Conservation (phyloP, 2,113 vertebrate genomes). For the Tringa solitaria region DNA sequence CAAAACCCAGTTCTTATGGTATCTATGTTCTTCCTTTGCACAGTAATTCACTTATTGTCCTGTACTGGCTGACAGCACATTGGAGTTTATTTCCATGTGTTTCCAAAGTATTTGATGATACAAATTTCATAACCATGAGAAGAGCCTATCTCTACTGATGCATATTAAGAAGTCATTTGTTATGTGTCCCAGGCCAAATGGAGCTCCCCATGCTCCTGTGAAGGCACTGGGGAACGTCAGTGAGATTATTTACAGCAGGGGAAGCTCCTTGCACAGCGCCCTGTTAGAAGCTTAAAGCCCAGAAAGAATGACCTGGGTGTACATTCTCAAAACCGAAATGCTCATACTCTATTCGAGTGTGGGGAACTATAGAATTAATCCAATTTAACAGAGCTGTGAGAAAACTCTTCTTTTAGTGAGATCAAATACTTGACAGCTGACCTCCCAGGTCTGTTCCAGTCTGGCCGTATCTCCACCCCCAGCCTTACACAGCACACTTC, state of each 20-base stretch:
- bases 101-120: background rate
- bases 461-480: background rate
- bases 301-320: background rate
- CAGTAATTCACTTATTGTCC: background rate
- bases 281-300: background rate
- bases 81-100: background rate
- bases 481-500: background rate
- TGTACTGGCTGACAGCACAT: background rate
- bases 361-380: background rate
- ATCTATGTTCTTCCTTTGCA: background rate
- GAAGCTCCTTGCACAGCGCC: background rate
- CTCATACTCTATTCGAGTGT: background rate
- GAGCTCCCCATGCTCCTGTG: background rate
- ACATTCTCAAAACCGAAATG: background rate
- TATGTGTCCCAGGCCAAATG: background rate
- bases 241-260: background rate
- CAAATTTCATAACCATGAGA: background rate
- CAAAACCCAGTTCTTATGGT: fast-evolving
- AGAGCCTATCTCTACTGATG: background rate
- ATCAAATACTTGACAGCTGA: slow-evolving; percentile 36
- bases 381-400: slow-evolving; percentile 17
- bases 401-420: slow-evolving; percentile 46
- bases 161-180: background rate
- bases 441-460: background rate
- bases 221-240: background rate